Conservation (phyloP, 1,140 invertebrate species). For the Sitophilus oryzae region DNA sequence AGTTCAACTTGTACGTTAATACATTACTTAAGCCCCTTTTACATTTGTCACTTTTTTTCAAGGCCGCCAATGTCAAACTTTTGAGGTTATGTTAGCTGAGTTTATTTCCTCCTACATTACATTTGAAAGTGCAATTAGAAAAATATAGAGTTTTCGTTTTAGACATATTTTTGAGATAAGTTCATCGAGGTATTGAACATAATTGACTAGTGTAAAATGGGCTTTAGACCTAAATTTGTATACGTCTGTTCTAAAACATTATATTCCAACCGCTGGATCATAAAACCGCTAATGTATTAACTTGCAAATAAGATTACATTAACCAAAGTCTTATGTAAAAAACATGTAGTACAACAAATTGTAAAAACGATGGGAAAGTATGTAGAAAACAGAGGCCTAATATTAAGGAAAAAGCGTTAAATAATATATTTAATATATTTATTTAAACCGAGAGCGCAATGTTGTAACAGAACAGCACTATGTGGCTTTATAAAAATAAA, state of each 20-base stretch:
- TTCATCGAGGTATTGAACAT: too few relatives aligned
- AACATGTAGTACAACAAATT: not conserved
- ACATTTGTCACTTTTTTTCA: too few relatives aligned
- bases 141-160: too few relatives aligned
- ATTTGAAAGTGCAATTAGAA: too few relatives aligned
- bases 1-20: not conserved
- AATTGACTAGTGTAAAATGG: too few relatives aligned
- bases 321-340: conserved; percentile 5
- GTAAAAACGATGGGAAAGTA: conserved; percentile 1
- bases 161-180: too few relatives aligned
- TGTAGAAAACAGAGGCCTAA: conserved; percentile 6
- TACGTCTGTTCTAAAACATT: not conserved
- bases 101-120: too few relatives aligned
- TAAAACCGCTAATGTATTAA: conserved; percentile 1
- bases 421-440: not conserved
- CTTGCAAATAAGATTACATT: not conserved
- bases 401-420: conserved; percentile 1
- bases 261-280: too few relatives aligned
- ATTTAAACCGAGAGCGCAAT: conserved; percentile 2
- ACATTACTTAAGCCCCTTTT: too few relatives aligned
- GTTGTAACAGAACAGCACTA: conserved; percentile 6
- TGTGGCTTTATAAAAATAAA: conserved; percentile 12
- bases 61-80: too few relatives aligned
- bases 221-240: not conserved
- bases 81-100: too few relatives aligned